Conservation (phyloP, 2,888 invertebrate species). For the Scaptodrosophila latifasciaeformis region DNA sequence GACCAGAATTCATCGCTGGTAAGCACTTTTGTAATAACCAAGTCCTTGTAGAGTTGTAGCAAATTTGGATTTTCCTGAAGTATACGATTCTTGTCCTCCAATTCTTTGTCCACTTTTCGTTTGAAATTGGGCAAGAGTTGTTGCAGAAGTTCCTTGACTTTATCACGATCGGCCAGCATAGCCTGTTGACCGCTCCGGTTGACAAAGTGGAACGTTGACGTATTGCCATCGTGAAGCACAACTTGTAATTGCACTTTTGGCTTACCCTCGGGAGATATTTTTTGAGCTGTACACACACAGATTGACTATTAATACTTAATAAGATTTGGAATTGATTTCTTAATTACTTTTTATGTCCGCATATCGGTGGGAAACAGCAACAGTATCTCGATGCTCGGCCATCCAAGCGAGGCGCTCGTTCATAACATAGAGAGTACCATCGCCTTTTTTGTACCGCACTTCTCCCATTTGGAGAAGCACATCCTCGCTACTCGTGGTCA, state of each 20-base stretch:
- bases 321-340: slow-evolving; percentile 1
- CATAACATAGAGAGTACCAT: slow-evolving; percentile 95
- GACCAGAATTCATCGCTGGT: slow-evolving; percentile 99
- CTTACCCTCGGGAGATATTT: slow-evolving; percentile 97
- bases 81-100: slow-evolving; percentile 93
- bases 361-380: slow-evolving; percentile 94
- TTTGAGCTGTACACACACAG: slow-evolving; percentile 87
- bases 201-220: slow-evolving; percentile 98
- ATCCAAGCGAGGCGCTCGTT: slow-evolving; percentile 97
- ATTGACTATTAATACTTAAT: too few relatives aligned
- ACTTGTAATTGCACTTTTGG: slow-evolving; percentile 98
- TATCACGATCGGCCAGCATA: slow-evolving; percentile 92
- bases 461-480: slow-evolving; percentile 93
- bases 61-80: slow-evolving; percentile 92
- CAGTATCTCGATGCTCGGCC: slow-evolving; percentile 92
- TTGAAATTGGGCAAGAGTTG: slow-evolving; percentile 95
- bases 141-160: slow-evolving; percentile 93
- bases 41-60: slow-evolving; percentile 95
- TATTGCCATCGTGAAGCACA: slow-evolving; percentile 93
- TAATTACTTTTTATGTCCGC: slow-evolving; percentile 96
- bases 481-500: slow-evolving; percentile 95
- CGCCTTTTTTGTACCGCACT: slow-evolving; percentile 96
- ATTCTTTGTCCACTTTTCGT: slow-evolving; percentile 90
- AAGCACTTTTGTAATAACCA: slow-evolving; percentile 96
- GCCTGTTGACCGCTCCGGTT: slow-evolving; percentile 88